These are phyloP conservation scores for Cyclopterus lumpus DNA, from an alignment of 2,797 vertebrate genomes.

Conservation along the genomic window DNA sequence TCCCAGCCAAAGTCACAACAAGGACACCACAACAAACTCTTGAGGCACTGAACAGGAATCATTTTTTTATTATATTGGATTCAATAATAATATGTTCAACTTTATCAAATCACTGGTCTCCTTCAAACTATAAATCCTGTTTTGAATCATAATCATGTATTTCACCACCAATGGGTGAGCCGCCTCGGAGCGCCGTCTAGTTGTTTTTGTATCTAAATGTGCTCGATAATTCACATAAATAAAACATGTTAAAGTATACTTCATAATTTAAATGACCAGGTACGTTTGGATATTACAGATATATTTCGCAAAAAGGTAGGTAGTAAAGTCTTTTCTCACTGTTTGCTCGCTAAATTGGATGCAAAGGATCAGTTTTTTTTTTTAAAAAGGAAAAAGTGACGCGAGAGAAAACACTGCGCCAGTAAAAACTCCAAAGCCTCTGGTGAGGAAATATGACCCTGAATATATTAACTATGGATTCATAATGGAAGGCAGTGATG, in stretches of 20 bases:
- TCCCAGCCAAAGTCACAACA: conserved; percentile 59
- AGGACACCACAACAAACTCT: conserved; percentile 48
- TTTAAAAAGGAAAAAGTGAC: too few relatives aligned
- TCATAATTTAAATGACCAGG: neutral
- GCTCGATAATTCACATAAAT: neutral
- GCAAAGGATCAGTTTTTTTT: neutral
- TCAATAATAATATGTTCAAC: neutral
- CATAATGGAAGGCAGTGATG: neutral
- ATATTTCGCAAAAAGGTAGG: neutral
- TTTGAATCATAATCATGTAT: neutral
- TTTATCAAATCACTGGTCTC: conserved; percentile 7
- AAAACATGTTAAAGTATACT: neutral
- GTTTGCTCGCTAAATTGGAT: neutral
- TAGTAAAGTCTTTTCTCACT: neutral
- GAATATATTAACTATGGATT: neutral
- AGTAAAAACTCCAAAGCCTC: neutral
- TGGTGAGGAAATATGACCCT: neutral
- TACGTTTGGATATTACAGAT: neutral
- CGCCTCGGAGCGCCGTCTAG: neutral
- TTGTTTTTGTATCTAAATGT: neutral
- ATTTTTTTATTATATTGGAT: conserved; percentile 1
- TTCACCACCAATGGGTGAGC: neutral
- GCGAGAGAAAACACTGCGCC: neutral
- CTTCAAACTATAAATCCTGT: neutral
- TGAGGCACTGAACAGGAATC: conserved; percentile 6